A percentile compares a stretch with the other conserved stretches of the same genome.
Conservation (phyloP, 2,888 invertebrate genomes). For the Dicyrtomina minuta region DNA sequence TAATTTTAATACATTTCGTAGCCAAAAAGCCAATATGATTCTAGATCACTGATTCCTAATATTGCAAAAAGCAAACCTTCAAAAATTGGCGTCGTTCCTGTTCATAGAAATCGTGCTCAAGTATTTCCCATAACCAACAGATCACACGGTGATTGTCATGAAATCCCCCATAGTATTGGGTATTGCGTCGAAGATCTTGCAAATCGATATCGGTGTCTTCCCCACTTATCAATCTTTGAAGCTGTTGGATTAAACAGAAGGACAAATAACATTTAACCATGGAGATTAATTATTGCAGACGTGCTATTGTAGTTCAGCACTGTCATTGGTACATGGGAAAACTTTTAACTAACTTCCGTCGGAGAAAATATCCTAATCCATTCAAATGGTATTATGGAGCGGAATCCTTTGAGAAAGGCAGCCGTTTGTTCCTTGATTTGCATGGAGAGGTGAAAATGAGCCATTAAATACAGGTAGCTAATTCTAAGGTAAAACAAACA, state of each 20-base stretch:
- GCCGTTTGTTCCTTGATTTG: slow-evolving; percentile 97
- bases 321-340: too few species aligned
- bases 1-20: neutral
- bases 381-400: slow-evolving; percentile 90
- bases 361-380: slow-evolving; percentile 94
- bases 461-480: slow-evolving; percentile 97
- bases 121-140: slow-evolving; percentile 93
- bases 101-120: slow-evolving; percentile 90
- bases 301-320: too few species aligned
- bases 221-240: slow-evolving; percentile 92
- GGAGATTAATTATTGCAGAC: slow-evolving; percentile 6
- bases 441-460: slow-evolving; percentile 96
- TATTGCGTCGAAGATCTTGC: slow-evolving; percentile 81
- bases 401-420: slow-evolving; percentile 94
- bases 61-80: slow-evolving; percentile 65
- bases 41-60: too few species aligned
- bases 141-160: slow-evolving; percentile 97
- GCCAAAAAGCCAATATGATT: neutral
- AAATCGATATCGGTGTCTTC: slow-evolving; percentile 92
- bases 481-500: slow-evolving; percentile 75
- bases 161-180: slow-evolving; percentile 99
- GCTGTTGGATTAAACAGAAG: slow-evolving; percentile 57
- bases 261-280: slow-evolving; percentile 47
- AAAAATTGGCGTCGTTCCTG: slow-evolving; percentile 90
- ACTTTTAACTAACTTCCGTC: slow-evolving; percentile 74